Evolutionary conservation across 92 coral and sea anemone genomes (phyloP).

Genomic region (Umimayanthus chanpuru): DNA sequence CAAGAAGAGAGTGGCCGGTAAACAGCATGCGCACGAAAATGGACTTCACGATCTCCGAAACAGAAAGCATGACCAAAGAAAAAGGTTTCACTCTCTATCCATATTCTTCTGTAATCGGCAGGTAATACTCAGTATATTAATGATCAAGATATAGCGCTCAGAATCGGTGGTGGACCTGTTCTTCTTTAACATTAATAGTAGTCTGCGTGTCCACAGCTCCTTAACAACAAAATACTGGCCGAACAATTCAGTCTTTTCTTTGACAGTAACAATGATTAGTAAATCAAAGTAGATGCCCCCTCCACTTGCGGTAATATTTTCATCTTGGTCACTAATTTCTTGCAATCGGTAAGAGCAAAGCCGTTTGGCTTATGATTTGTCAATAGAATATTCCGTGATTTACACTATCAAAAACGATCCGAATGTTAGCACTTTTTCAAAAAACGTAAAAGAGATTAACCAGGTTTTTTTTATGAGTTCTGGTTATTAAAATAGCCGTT

Average conservation of each 20-base stretch:
- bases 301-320: background rate
- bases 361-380: background rate
- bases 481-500: background rate
- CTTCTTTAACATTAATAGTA: background rate
- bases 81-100: background rate
- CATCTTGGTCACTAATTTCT: conserved; percentile 5
- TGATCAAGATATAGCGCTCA: no score
- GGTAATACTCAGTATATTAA: background rate
- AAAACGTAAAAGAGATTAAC: background rate
- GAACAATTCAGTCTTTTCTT: background rate
- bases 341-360: background rate
- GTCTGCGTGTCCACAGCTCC: background rate
- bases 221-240: background rate
- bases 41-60: conserved; percentile 77
- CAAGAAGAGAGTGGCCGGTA: conserved; percentile 75
- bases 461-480: background rate
- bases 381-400: background rate
- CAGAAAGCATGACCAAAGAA: conserved; percentile 45
- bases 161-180: no score
- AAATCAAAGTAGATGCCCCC: background rate
- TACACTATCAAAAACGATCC: background rate
- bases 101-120: no score
- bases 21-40: conserved; percentile 81
- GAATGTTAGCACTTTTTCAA: background rate
- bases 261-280: background rate